phyloP scores from a whole-genome alignment of 2,888 invertebrate genomes.

The Campoplex capitator region DNA sequence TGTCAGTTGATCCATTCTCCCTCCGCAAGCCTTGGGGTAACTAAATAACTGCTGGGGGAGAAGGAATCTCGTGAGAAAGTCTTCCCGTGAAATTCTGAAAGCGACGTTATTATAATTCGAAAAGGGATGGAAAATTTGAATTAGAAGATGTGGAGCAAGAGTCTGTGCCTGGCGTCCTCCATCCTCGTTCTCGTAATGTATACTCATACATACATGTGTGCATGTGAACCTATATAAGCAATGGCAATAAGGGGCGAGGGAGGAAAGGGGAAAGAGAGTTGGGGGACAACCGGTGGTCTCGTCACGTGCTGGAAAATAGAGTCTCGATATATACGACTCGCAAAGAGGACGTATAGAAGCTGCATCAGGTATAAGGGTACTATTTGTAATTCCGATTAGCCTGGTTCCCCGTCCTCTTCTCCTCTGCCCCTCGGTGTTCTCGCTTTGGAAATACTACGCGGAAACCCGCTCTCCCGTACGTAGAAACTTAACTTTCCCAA shows the following conservation, averaged over 20 bases:
- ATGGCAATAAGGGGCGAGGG: conserved; percentile 55
- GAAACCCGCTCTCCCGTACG: conserved; percentile 58
- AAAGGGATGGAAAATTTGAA: conserved; percentile 73
- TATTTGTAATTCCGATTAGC: conserved; percentile 84
- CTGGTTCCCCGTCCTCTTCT: conserved; percentile 69
- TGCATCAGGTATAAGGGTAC: conserved; percentile 73
- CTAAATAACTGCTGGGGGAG: conserved; percentile 62
- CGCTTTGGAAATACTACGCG: conserved; percentile 66
- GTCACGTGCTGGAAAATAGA: conserved; percentile 66
- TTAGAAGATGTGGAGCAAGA: conserved; percentile 67
- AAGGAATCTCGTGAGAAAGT: conserved; percentile 64
- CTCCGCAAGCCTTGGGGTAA: conserved; percentile 40
- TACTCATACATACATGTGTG: neutral
- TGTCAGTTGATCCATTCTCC: conserved; percentile 59
- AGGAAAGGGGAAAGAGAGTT: conserved; percentile 55
- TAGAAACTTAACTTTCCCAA: conserved; percentile 67
- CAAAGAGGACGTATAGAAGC: conserved; percentile 61
- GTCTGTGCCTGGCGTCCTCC: conserved; percentile 65
- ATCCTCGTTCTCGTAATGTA: conserved; percentile 49
- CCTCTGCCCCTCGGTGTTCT: conserved; percentile 37
- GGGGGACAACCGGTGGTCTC: conserved; percentile 69
- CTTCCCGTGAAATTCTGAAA: conserved; percentile 54
- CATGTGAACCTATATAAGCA: neutral
- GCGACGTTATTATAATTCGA: conserved; percentile 73
- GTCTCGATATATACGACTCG: conserved; percentile 63